Conservation (phyloP, 2,888 invertebrate species). For the Meghimatium bilineatum region DNA sequence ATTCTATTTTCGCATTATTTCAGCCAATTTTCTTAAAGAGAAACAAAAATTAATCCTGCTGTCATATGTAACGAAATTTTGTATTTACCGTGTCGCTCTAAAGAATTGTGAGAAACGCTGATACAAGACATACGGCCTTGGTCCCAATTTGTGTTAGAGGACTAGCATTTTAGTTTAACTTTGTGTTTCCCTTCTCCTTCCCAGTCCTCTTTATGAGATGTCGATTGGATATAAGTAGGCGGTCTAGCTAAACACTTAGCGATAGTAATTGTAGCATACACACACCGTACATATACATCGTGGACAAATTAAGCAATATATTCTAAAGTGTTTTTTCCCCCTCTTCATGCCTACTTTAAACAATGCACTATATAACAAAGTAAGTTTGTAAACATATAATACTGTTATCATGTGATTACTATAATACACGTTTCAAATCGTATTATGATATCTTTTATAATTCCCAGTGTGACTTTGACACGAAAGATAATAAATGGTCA, state of each 20-base stretch:
- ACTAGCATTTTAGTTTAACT: neutral
- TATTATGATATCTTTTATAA: no score
- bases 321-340: neutral
- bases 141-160: neutral
- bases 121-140: neutral
- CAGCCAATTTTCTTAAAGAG: no score
- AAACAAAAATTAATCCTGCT: no score
- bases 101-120: neutral
- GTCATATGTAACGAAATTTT: no score
- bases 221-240: neutral
- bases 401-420: no score
- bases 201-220: neutral
- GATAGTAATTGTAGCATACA: neutral
- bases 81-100: neutral
- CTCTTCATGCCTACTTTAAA: neutral
- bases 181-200: neutral
- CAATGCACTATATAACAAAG: no score
- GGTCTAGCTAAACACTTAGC: neutral
- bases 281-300: neutral
- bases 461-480: no score
- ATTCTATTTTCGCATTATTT: no score
- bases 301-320: neutral
- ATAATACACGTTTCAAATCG: no score
- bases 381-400: no score
- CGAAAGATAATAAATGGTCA: no score